A percentile compares a stretch with the other conserved stretches of the same genome.
These are phyloP conservation scores for Pteruthius melanotis DNA, from an alignment of 2,113 vertebrate genomes.

Conservation along the genomic window DNA sequence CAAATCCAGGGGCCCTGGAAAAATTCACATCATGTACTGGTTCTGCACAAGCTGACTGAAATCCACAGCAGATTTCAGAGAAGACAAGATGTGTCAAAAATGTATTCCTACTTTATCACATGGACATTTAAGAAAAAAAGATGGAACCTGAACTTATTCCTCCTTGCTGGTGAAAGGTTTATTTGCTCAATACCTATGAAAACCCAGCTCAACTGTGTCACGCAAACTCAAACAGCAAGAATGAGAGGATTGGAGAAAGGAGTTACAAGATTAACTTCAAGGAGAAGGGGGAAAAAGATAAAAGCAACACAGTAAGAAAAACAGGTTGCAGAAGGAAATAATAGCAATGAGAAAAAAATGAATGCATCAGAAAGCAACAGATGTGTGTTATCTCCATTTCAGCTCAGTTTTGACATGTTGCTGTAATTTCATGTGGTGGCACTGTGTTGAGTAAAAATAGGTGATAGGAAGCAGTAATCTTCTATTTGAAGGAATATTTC, in stretches of 20 bases:
- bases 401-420: neutral
- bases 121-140: neutral
- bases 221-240: neutral
- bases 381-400: neutral
- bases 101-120: neutral
- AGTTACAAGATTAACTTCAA: neutral
- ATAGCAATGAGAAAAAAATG: neutral
- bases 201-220: neutral
- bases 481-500: neutral
- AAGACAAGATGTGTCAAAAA: neutral
- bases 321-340: neutral
- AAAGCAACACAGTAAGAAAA: neutral
- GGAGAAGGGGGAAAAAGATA: fast-evolving
- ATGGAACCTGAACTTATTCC: neutral
- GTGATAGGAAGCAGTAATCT: neutral
- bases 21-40: fast-evolving
- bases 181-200: neutral
- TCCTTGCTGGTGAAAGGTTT: neutral
- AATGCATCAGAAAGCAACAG: neutral
- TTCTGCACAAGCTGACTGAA: neutral
- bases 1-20: neutral
- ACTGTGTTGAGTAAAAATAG: neutral
- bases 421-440: neutral
- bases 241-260: neutral
- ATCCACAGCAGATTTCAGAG: neutral